Percentiles rank a stretch among this genome's conserved stretches.
These are phyloP conservation scores for Hirundichthys speculiger DNA, from an alignment of 2,113 vertebrate species.

Conservation along the genomic window DNA sequence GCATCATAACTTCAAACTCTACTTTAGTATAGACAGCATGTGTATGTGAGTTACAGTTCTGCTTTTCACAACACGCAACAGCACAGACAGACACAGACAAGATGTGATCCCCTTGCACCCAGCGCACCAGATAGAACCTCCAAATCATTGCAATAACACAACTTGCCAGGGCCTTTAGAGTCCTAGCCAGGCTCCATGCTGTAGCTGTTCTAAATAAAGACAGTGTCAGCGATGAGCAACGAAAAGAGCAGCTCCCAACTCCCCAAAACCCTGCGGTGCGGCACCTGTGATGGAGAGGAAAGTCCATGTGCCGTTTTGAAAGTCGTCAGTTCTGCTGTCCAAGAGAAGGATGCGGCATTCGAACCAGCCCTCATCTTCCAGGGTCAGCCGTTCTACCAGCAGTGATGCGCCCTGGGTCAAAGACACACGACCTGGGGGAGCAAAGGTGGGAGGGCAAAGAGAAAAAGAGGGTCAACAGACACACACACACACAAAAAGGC, in stretches of 20 bases:
- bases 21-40: conserved; percentile 2
- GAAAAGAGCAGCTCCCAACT: conserved; percentile 26
- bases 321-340: conserved; percentile 88
- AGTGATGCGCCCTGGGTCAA: conserved; percentile 89
- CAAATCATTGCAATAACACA: conserved; percentile 12
- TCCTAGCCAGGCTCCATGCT: conserved; percentile 46
- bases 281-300: conserved; percentile 94
- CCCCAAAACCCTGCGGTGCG: conserved; percentile 56
- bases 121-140: conserved; percentile 15
- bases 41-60: conserved; percentile 2
- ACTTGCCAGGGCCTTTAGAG: conserved; percentile 28
- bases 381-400: conserved; percentile 85
- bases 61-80: conserved; percentile 27
- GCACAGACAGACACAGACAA: too few species aligned
- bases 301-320: conserved; percentile 95
- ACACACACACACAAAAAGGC: conserved; percentile 47
- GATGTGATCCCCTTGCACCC: conserved; percentile 10
- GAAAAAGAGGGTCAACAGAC: conserved; percentile 21
- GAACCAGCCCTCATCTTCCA: conserved; percentile 96
- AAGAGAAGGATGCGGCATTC: conserved; percentile 94
- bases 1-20: conserved; percentile 13
- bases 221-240: conserved; percentile 26
- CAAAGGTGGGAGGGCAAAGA: conserved; percentile 5
- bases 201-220: conserved; percentile 51
- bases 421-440: conserved; percentile 85